phyloP scores from a whole-genome alignment of 2,797 vertebrate species.

The Sebastes alutus region DNA sequence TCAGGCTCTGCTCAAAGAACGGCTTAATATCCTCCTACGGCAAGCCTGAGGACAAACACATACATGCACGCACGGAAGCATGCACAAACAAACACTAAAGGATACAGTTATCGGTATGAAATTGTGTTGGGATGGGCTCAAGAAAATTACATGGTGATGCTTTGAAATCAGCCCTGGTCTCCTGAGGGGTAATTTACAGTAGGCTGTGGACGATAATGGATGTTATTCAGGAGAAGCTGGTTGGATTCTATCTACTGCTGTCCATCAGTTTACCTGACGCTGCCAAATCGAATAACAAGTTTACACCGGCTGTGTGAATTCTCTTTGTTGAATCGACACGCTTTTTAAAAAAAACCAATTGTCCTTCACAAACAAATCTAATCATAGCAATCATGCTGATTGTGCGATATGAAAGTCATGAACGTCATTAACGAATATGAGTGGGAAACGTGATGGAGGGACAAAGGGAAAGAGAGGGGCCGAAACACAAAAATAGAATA shows the following conservation, averaged over 20 bases:
- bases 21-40: constrained; percentile 49
- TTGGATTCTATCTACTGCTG: constrained; percentile 26
- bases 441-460: not conserved
- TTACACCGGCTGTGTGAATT: constrained; percentile 42
- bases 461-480: not conserved
- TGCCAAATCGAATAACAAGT: constrained; percentile 46
- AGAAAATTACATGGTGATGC: constrained; percentile 30
- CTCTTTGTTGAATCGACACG: constrained; percentile 39
- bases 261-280: constrained; percentile 31
- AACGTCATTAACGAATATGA: not conserved
- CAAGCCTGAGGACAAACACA: constrained; percentile 39
- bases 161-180: constrained; percentile 21
- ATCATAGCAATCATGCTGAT: constrained; percentile 41
- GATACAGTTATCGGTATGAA: constrained; percentile 12
- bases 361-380: constrained; percentile 54
- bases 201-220: constrained; percentile 30
- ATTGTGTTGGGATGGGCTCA: constrained; percentile 16
- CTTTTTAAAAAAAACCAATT: not conserved
- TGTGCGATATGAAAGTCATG: not conserved
- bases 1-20: constrained; percentile 47
- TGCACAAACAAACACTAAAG: constrained; percentile 5
- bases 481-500: too few relatives aligned
- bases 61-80: not conserved
- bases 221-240: constrained; percentile 13
- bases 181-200: constrained; percentile 27